phyloP scores from a whole-genome alignment of 1,140 invertebrate genomes.

The Drosophila triauraria region DNA sequence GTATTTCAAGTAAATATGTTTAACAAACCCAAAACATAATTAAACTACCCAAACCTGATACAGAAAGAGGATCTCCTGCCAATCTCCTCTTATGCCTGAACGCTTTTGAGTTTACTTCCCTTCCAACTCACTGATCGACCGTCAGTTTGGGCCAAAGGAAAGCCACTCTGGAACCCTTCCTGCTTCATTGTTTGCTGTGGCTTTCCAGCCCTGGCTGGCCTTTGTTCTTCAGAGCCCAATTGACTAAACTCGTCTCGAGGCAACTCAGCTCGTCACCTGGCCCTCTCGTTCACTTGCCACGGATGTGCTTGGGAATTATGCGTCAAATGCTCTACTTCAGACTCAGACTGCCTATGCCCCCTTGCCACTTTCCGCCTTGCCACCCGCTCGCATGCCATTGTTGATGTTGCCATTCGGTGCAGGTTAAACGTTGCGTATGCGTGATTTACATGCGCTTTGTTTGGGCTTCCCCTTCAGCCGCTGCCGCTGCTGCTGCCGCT shows the following conservation, averaged over 20 bases:
- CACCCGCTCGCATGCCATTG: slow-evolving; percentile 24
- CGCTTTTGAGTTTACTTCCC: neutral
- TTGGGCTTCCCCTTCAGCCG: slow-evolving; percentile 49
- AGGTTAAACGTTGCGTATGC: slow-evolving; percentile 76
- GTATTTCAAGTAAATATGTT: neutral
- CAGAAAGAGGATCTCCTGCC: neutral
- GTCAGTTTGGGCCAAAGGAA: slow-evolving; percentile 5
- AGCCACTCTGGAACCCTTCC: neutral
- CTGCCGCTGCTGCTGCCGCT: slow-evolving; percentile 3
- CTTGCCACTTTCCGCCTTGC: neutral
- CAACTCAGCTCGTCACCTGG: slow-evolving; percentile 45
- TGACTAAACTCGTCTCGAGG: slow-evolving; percentile 42
- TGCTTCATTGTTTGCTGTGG: slow-evolving; percentile 18
- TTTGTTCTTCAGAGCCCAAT: slow-evolving; percentile 22
- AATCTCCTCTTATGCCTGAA: slow-evolving; percentile 4
- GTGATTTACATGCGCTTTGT: slow-evolving; percentile 78
- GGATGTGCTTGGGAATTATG: slow-evolving; percentile 74
- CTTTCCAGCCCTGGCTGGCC: slow-evolving; percentile 11
- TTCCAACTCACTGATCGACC: slow-evolving; percentile 14
- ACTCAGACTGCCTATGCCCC: slow-evolving; percentile 26
- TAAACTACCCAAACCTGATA: too few relatives aligned
- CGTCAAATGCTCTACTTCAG: slow-evolving; percentile 69
- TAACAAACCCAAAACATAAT: neutral
- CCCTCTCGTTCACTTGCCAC: slow-evolving; percentile 17
- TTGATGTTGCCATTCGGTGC: slow-evolving; percentile 66